phyloP scores from a whole-genome alignment of 2,888 invertebrate genomes.

The Tryphoninae sp. region DNA sequence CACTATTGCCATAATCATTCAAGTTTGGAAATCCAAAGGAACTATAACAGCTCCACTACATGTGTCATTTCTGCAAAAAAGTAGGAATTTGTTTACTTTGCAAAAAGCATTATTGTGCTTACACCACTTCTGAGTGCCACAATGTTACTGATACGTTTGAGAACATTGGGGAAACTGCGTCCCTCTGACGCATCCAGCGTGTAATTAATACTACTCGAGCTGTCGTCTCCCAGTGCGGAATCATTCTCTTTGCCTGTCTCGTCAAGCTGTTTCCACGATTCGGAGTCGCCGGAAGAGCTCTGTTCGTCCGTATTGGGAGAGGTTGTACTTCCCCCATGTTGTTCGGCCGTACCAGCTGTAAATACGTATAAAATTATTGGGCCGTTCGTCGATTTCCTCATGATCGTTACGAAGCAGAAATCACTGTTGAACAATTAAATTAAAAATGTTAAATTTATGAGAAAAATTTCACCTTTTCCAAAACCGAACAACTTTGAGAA shows the following conservation, averaged over 20 bases:
- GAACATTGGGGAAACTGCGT: constrained; percentile 92
- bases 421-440: not conserved
- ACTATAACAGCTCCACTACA: too few species aligned
- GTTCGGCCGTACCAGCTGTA: constrained; percentile 26
- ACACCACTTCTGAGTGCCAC: constrained; percentile 91
- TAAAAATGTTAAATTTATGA: not conserved
- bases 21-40: not conserved
- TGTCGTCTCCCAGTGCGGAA: constrained; percentile 74
- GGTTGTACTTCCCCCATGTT: constrained; percentile 60
- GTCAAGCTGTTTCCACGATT: constrained; percentile 74
- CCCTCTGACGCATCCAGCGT: constrained; percentile 86
- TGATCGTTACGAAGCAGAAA: not conserved
- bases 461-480: constrained; percentile 83
- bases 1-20: too few species aligned
- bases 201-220: constrained; percentile 73
- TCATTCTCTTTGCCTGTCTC: constrained; percentile 70
- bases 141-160: constrained; percentile 93
- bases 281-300: constrained; percentile 75
- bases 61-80: not conserved
- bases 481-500: constrained; percentile 89
- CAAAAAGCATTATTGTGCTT: constrained; percentile 76
- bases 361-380: too few species aligned
- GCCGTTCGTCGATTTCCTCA: not conserved
- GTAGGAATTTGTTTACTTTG: not conserved
- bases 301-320: constrained; percentile 75